phyloP scores from a whole-genome alignment of 2,113 vertebrate genomes.

The Oreochromis spilurus region DNA sequence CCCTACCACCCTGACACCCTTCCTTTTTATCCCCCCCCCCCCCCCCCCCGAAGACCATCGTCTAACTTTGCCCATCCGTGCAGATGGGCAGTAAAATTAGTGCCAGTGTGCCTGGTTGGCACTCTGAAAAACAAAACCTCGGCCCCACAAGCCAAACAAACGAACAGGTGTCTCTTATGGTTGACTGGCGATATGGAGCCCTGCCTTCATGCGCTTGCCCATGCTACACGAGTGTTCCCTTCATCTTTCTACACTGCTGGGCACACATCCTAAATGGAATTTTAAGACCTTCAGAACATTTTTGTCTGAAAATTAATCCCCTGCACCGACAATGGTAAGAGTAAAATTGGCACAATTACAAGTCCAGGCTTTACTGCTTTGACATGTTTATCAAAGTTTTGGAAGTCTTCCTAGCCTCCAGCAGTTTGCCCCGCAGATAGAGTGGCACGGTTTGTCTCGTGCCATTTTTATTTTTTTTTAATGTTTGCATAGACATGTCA shows the following conservation, averaged over 20 bases:
- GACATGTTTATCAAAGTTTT: constrained; percentile 57
- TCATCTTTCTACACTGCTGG: constrained; percentile 23
- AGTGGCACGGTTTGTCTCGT: neutral
- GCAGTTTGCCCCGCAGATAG: neutral
- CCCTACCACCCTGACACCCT: neutral
- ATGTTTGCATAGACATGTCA: neutral
- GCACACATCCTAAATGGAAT: constrained; percentile 59
- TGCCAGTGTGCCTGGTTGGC: constrained; percentile 57
- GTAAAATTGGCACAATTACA: constrained; percentile 44
- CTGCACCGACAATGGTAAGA: constrained; percentile 11
- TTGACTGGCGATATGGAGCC: constrained; percentile 40
- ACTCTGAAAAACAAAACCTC: constrained; percentile 48
- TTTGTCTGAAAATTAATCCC: constrained; percentile 58
- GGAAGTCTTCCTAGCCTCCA: constrained; percentile 31
- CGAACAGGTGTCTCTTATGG: constrained; percentile 68
- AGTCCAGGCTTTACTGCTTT: constrained; percentile 27
- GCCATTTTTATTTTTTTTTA: neutral
- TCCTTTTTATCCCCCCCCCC: neutral
- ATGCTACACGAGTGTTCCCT: constrained; percentile 59
- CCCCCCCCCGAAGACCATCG: constrained; percentile 3
- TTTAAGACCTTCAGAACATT: constrained; percentile 62
- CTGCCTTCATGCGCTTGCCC: constrained; percentile 17
- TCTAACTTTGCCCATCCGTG: constrained; percentile 47
- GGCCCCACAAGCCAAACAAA: constrained; percentile 55
- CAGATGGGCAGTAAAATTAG: constrained; percentile 67